A percentile compares a stretch with the other conserved stretches of the same genome.
phyloP scores from a whole-genome alignment of 2,888 invertebrate species.

The Heteromurus nitidus region DNA sequence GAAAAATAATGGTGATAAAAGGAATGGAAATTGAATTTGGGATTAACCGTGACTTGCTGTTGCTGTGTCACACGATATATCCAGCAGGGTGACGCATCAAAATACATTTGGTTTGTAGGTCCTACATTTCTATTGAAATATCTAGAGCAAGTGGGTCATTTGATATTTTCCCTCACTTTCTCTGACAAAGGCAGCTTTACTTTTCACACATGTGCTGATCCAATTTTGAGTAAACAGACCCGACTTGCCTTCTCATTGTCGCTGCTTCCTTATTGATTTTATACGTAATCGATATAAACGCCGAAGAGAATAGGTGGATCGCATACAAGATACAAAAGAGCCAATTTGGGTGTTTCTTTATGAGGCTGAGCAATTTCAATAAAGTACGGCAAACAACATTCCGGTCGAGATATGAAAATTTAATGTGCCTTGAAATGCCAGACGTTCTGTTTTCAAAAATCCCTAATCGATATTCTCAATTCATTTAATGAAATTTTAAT shows the following conservation, averaged over 20 bases:
- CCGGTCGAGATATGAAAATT: not conserved
- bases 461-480: slow-evolving; percentile 50
- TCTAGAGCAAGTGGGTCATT: too few species aligned
- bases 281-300: slow-evolving; percentile 45
- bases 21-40: too few species aligned
- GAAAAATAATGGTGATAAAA: too few species aligned
- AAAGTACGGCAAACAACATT: not conserved
- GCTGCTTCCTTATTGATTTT: slow-evolving; percentile 21
- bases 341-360: slow-evolving; percentile 40
- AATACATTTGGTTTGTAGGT: too few species aligned
- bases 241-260: not conserved
- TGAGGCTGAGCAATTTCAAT: not conserved
- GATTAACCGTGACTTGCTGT: too few species aligned
- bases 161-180: too few species aligned
- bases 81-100: too few species aligned
- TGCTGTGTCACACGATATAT: too few species aligned
- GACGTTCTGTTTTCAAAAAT: not conserved
- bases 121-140: too few species aligned
- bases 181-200: too few species aligned
- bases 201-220: too few species aligned
- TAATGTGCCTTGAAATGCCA: not conserved
- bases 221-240: too few species aligned
- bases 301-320: slow-evolving; percentile 12
- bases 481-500: slow-evolving; percentile 60
- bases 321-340: not conserved